Base-by-base conservation (phyloP, 2,797 vertebrate species). In the Parambassis ranga region DNA sequence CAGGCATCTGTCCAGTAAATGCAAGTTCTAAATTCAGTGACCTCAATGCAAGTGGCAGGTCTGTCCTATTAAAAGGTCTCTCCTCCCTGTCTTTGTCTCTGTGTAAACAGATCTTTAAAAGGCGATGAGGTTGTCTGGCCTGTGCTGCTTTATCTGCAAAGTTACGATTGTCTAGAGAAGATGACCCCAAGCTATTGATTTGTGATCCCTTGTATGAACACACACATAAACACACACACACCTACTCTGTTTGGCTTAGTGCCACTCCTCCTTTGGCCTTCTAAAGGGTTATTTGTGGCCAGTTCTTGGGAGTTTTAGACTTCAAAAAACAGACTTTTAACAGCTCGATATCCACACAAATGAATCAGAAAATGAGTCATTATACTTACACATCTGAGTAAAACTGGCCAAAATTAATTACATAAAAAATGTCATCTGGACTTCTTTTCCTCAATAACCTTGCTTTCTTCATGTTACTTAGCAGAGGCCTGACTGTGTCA, bases 31-130 rank as follows among this genome's bases (percentile, higher is more conserved):
- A 67, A 84, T 80, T 47, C 73, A 66, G 7, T 89, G 84, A 89
- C 87, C 88, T 82, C 64, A 62, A 87, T 87, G 75, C 62, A 50
- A 85, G 78, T 82, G 82, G 84, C 88, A 89, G 85, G 61, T 79
- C 74, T 71, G 74, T 85, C 76, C 83, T 89, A 87, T 89, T 88
- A 83, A 90, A 90, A 88, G 84, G 81, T 88, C 88, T 82, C 62
- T 56, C 65, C 69, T 70, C 55, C 77, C 63, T 46, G 78, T 74
- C 77, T 80, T 71, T 81, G 80, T 79, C 66, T 81, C 62, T 65
- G 71, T 72, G 80, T 81, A 83, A 87, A 85, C 80, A 85, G 70
- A 87, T 87, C 83, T 79, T 76, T 85, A 82, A 75, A 85, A 86
- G 83, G 73, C 49, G 50, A 84, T 47, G 68, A 66, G 68, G 79